Conservation (phyloP, 2,113 vertebrate species). For the Menidia beryllina region DNA sequence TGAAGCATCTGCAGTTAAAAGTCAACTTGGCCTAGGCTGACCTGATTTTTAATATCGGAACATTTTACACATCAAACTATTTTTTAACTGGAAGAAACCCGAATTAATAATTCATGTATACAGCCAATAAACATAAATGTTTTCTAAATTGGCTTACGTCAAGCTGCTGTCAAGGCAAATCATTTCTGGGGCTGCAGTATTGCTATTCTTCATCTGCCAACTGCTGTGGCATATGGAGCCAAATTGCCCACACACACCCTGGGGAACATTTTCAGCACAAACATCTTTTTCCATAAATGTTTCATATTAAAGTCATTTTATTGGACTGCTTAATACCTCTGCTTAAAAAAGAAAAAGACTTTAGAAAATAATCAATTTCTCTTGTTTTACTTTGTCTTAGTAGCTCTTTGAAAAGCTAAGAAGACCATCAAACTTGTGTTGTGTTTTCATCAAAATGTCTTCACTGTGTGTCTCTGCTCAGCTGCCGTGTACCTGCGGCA, state of each 20-base stretch:
- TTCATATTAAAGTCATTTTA: conserved; percentile 41
- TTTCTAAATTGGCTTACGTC: conserved; percentile 50
- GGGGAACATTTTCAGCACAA: conserved; percentile 61
- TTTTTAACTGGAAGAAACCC: conserved; percentile 30
- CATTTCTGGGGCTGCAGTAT: conserved; percentile 58
- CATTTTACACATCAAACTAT: conserved; percentile 33
- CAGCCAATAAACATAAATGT: conserved; percentile 56
- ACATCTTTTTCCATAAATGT: conserved; percentile 58
- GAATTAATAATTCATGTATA: conserved; percentile 23
- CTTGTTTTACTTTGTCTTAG: not conserved
- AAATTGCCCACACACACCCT: conserved; percentile 63
- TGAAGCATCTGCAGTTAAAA: not conserved
- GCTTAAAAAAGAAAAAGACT: conserved; percentile 27
- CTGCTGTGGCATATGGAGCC: conserved; percentile 75
- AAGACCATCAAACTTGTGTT: not conserved
- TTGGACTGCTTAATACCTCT: conserved; percentile 13
- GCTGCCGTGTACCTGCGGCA: conserved; percentile 90
- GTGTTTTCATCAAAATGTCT: not conserved
- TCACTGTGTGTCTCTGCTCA: conserved; percentile 51
- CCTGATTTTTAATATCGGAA: conserved; percentile 33
- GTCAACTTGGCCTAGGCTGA: not conserved
- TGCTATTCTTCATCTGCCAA: conserved; percentile 71
- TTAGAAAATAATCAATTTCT: not conserved
- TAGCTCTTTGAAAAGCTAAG: not conserved
- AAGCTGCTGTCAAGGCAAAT: conserved; percentile 40